Evolutionary conservation across 2,113 vertebrate species (phyloP), one percentile per base, ranked within the genome.

Genomic region (Hipposideros armiger): DNA sequence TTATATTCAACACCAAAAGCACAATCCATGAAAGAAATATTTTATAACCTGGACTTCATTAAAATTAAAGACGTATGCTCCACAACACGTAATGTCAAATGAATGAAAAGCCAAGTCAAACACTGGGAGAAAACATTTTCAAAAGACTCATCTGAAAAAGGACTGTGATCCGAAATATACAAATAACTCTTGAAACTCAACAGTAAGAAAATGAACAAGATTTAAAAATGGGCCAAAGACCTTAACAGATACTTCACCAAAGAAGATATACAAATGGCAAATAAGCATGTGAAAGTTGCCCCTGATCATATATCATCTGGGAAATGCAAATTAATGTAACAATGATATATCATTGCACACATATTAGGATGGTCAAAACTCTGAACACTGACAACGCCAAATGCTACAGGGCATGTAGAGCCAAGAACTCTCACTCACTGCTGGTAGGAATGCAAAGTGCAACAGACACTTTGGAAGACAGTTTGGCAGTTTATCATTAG

Each of bases 121-220:
- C 5, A 69, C 26, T 69, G 1, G 26, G 62, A 80, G n/a, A 56
- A 56, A 69, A 56, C 67, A 52, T 69, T 78, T 17, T 3, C 28
- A 80, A 56, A 89, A 54, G 36, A 67, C 19, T 22, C 11, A 80
- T 80, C 28, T 80, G 50, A 69, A n/a, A 90, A 78, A 80, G 3
- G 11, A 56, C 26, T 78, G 28, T 67, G 15, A 80, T 62, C 10
- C 78, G 11, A 80, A 90, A 80, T 45, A 40, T 26, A 90, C 19
- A 67, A 56, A 90, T 11, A 67, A 67, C 60, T 80, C 60, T 85
- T 85, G 80, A 78, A 90, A 80, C 28, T 90, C 76, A 90, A 90
- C 16, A 67, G 30, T 30, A 76, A 64, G 32, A 36, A 89, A 67
- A 67, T 67, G 28, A 67, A 86, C 62, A n/a, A 54, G 26, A 50